Base-by-base conservation (phyloP, 2,888 invertebrate genomes). In the Mycalesis mineus region DNA sequence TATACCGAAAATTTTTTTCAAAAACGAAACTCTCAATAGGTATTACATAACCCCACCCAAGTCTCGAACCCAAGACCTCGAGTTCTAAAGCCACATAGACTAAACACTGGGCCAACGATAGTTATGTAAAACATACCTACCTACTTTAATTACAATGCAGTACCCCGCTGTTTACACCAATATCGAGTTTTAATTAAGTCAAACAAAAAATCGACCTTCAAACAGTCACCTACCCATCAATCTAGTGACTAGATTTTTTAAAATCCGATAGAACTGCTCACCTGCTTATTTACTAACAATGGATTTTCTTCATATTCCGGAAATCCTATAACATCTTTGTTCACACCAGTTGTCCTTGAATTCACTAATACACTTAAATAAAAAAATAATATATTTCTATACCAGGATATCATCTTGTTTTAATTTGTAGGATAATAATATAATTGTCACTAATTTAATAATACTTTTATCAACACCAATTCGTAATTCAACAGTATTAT, bases 271-370 rank as follows among this genome's bases (percentile, higher is more conserved):
- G 11, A 56, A 52, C 55, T 17, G 73, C 75, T 76, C 66, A 88
- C 88, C 62, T 87, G 79, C 75, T 82, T 84, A 66, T 88, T 88
- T 62, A 71, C 73, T 63, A 74, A 55, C 55, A 68, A 72, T 0
- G 68, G 65, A 62, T 87, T 77, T 70, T 87, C 88, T 66, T 88
- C 88, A 5, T 65, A 40, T 67, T 88, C 88, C 14, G 88, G 88
- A 73, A 86, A 88, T 62, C 86, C 86, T 61, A 88, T 84, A 11
- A 73, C 70, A 64, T 75, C 79, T 60, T 68, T 71, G 15, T 60
- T 63, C 42, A 71, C 77, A 57, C 63, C 62, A 44, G 73, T 75
- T 4, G 67, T 64, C 47, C 67, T 60, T 14, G 61, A 68, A 66
- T 66, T 66, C 33, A 75, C 60, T 36, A 79, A 58, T 22, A 65